Evolutionary conservation across 1,140 invertebrate species (phyloP).

Genomic region (Macrocentrus cingulum): DNA sequence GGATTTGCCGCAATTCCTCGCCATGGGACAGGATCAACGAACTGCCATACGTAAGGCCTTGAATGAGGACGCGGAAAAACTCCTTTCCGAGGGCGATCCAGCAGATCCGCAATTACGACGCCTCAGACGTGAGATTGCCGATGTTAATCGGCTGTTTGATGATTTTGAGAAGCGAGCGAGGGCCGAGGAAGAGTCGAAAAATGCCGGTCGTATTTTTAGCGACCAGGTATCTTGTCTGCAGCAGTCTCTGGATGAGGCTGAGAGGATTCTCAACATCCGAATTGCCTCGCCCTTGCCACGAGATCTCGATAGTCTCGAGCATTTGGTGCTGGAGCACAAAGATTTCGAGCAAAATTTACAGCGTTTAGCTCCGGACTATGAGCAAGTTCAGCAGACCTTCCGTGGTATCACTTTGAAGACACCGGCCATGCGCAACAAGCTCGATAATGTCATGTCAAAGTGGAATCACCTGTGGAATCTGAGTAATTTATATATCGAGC

Average conservation of each 20-base stretch:
- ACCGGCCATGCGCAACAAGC: conserved; percentile 83
- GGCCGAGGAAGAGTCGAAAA: conserved; percentile 86
- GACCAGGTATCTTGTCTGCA: conserved; percentile 82
- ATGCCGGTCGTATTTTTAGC: conserved; percentile 81
- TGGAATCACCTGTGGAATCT: conserved; percentile 90
- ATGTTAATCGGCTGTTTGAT: conserved; percentile 94
- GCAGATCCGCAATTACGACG: conserved; percentile 88
- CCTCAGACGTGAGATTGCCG: conserved; percentile 88
- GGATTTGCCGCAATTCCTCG: conserved; percentile 91
- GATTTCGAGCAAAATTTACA: conserved; percentile 78
- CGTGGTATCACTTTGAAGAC: conserved; percentile 82
- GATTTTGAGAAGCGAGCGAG: conserved; percentile 86
- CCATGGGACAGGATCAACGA: conserved; percentile 92
- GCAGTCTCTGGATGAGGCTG: conserved; percentile 80
- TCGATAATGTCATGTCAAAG: conserved; percentile 83
- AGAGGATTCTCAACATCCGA: conserved; percentile 77
- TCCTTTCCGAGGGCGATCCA: conserved; percentile 89
- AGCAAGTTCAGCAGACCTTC: conserved; percentile 81
- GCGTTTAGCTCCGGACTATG: conserved; percentile 76
- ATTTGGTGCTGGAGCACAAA: conserved; percentile 85
- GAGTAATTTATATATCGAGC: conserved; percentile 85
- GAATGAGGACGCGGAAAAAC: conserved; percentile 95
- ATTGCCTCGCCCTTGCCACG: conserved; percentile 79
- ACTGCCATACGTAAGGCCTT: conserved; percentile 92
- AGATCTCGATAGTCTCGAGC: conserved; percentile 83